phyloP scores from a whole-genome alignment of 1,140 invertebrate species.

The Metopolophium dirhodum region DNA sequence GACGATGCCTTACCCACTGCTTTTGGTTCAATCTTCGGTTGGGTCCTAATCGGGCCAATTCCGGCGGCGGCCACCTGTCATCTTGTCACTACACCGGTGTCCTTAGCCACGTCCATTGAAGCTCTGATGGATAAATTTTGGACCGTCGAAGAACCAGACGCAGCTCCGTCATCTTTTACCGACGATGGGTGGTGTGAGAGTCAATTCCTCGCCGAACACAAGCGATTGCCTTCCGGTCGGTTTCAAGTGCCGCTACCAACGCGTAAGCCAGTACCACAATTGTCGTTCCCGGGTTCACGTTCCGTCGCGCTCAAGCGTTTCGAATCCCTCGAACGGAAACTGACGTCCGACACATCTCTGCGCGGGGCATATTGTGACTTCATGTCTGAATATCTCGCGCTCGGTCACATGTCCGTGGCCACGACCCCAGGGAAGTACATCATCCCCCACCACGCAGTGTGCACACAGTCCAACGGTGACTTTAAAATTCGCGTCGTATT shows the following conservation, averaged over 20 bases:
- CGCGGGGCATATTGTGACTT: too few relatives aligned
- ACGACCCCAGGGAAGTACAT: constrained; percentile 46
- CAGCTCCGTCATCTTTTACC: neutral
- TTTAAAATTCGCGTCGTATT: constrained; percentile 56
- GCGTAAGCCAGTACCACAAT: neutral
- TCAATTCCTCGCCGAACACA: neutral
- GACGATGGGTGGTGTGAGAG: neutral
- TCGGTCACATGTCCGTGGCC: neutral
- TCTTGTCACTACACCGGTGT: neutral
- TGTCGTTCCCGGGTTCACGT: neutral
- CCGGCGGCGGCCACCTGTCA: neutral
- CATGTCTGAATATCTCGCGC: too few relatives aligned
- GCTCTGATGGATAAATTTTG: neutral
- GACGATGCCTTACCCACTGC: neutral
- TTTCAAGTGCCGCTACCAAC: neutral
- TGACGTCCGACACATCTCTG: neutral
- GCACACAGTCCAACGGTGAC: constrained; percentile 58
- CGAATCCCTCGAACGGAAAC: neutral
- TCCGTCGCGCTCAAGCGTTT: neutral
- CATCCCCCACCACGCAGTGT: constrained; percentile 61
- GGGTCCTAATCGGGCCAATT: neutral
- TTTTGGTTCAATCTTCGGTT: neutral
- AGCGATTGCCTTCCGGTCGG: neutral
- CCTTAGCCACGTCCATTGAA: neutral
- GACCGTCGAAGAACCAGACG: neutral